Conservation (phyloP, 2,113 vertebrate genomes). For the Trematocara unimaculatum region DNA sequence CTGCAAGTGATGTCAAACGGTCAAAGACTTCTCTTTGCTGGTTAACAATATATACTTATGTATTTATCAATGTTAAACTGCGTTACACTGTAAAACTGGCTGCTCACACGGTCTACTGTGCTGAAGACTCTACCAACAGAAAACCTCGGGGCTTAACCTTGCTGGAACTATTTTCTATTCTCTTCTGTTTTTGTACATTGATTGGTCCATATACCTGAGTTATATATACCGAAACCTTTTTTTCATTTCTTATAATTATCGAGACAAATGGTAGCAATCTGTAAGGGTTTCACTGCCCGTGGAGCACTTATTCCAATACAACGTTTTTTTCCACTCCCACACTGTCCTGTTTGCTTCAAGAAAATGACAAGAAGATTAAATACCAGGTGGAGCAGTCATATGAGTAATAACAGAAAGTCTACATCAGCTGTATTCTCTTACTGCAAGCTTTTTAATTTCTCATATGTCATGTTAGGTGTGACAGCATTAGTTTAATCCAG, state of each 20-base stretch:
- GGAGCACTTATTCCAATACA: not conserved
- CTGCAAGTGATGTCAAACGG: not conserved
- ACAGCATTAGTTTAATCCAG: not conserved
- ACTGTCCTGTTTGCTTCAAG: not conserved
- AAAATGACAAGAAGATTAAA: not conserved
- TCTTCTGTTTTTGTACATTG: not conserved
- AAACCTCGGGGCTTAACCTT: not conserved
- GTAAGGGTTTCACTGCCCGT: not conserved
- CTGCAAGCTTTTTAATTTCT: not conserved
- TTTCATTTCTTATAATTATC: not conserved
- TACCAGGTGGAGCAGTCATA: not conserved
- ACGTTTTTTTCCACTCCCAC: not conserved
- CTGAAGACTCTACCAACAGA: not conserved
- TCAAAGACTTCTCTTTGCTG: not conserved
- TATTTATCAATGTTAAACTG: not conserved
- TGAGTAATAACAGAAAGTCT: not conserved
- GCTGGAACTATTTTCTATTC: not conserved
- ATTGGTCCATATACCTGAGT: not conserved
- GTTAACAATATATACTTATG: not conserved
- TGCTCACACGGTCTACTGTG: not conserved
- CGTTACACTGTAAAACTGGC: not conserved
- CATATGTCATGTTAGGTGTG: not conserved
- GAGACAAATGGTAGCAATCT: not conserved
- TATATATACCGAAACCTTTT: not conserved
- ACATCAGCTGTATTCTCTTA: not conserved